These are phyloP conservation scores for Puffinus mauretanicus DNA, from an alignment of 2,113 vertebrate genomes.

Conservation along the genomic window DNA sequence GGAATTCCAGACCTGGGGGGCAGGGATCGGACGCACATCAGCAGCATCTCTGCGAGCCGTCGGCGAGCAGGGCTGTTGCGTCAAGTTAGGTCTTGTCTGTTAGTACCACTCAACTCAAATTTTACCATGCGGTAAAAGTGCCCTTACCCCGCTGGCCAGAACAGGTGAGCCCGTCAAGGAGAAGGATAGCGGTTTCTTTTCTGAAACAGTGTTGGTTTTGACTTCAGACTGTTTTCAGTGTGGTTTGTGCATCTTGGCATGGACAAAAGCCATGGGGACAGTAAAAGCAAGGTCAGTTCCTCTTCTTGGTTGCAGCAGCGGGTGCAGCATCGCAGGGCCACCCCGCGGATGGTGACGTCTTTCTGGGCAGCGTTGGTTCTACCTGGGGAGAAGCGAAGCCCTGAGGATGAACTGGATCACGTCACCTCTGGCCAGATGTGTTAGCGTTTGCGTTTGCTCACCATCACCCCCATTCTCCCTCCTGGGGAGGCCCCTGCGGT, in stretches of 20 bases:
- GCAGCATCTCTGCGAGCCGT: not conserved
- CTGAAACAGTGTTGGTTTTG: not conserved
- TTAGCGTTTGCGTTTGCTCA: not conserved
- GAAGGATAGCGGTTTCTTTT: not conserved
- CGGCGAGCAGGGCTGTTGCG: not conserved
- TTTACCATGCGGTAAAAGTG: fast-evolving
- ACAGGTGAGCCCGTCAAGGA: not conserved
- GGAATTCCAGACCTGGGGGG: not conserved
- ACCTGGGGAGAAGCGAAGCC: not conserved
- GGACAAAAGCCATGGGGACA: not conserved
- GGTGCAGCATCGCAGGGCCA: not conserved
- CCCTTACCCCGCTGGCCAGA: not conserved
- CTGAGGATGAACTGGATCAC: not conserved
- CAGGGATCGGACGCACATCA: not conserved
- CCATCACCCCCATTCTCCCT: not conserved
- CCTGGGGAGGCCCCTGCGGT: fast-evolving
- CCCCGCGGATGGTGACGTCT: fast-evolving
- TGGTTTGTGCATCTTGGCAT: not conserved
- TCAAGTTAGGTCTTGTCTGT: not conserved
- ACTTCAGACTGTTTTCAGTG: not conserved
- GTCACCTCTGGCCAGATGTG: not conserved
- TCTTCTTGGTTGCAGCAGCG: fast-evolving
- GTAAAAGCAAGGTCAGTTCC: not conserved
- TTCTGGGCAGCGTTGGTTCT: not conserved
- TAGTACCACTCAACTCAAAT: not conserved